Base-by-base conservation (phyloP, 2,113 vertebrate species). In the Echinops telfairi region DNA sequence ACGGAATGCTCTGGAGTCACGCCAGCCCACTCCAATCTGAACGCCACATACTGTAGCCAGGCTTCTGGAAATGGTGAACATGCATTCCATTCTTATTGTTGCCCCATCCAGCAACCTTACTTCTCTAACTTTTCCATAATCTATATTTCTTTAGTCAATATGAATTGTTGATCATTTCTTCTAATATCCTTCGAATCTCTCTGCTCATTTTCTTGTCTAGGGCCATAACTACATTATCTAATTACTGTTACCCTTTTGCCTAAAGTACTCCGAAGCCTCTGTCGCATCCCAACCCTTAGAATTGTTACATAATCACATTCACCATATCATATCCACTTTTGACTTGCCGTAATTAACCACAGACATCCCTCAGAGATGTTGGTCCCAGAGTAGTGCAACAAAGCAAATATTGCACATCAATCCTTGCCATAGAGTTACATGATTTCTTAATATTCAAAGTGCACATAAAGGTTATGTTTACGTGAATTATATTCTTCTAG, bases 341-440 rank as follows among this genome's bases (percentile, higher is more conserved):
- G 60, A 53, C 60, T 84, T 91, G 70, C 68, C 11, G 88, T 64
- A 33, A 1, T 95, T 23, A 92, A 40, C 58, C 82, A 33, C 22
- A 38, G 33, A 22, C 58, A 71, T 60, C 7, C 47, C 10, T 53
- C 47, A 47, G 47, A 53, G 47, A 53, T 53, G 47, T 53, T 53
- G 47, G 47, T 53, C 10, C 47, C 47, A 53, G 6, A 53, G 5
- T 53, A 53, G 47, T 53, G 47, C 47, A 12, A 53, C 47, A 53
- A 11, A 53, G 47, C 47, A 53, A 53, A 53, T 53, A 53, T 10
- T 53, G 47, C 5, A 53, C 47, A 53, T 14, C 47, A 53, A 53
- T 53, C 12, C 47, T 53, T 53, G 47, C 47, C 9, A 47, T 47
- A 53, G 47, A 53, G 47, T 53, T 9, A 53, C 47, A 53, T 53